Evolutionary conservation across 2,888 invertebrate species (phyloP).

Genomic region (Monoplex corrugatus): DNA sequence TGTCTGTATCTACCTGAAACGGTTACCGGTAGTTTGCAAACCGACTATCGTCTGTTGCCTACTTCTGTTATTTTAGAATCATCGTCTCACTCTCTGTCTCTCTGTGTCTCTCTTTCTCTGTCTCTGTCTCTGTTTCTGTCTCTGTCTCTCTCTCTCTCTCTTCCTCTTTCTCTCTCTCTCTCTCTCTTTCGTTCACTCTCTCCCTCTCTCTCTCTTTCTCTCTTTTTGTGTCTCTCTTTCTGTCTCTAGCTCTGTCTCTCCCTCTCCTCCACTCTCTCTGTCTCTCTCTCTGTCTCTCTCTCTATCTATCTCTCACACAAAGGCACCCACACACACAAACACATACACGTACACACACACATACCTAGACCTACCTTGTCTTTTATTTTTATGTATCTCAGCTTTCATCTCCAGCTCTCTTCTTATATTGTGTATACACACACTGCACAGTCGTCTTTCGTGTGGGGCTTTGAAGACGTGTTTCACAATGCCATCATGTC

Average conservation of each 20-base stretch:
- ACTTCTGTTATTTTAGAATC: too few relatives aligned
- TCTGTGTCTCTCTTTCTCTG: neutral
- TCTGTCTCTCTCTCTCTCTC: neutral
- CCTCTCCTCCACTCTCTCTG: neutral
- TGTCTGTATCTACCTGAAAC: too few relatives aligned
- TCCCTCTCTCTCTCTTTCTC: neutral
- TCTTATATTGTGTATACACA: too few relatives aligned
- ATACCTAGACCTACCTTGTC: neutral
- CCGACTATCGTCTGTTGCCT: too few relatives aligned
- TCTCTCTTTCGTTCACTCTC: neutral
- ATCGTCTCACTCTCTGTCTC: neutral
- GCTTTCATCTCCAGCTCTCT: too few relatives aligned
- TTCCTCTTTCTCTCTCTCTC: neutral
- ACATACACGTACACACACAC: neutral
- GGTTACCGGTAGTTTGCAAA: too few relatives aligned
- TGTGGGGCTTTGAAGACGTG: too few relatives aligned
- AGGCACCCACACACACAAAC: neutral
- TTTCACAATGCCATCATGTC: too few relatives aligned
- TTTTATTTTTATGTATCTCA: neutral
- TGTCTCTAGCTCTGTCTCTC: neutral
- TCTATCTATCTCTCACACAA: neutral
- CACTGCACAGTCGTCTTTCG: too few relatives aligned
- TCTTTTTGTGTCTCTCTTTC: neutral
- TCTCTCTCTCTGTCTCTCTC: neutral
- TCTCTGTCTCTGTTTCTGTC: too few relatives aligned